Base-by-base conservation (phyloP, 2,888 invertebrate species). In the Clivina fossor region DNA sequence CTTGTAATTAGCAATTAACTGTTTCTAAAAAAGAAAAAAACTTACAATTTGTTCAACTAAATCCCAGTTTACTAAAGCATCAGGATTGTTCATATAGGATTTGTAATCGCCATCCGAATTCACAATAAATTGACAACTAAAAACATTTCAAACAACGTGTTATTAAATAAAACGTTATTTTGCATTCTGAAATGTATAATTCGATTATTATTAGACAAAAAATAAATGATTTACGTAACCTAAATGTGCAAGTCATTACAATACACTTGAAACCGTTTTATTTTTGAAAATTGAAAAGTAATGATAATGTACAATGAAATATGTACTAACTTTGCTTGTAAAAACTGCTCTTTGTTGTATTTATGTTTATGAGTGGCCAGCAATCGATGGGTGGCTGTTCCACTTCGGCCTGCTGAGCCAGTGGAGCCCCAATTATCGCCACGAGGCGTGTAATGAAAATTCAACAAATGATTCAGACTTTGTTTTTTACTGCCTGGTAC, bases 71-170 rank as follows among this genome's bases (percentile, higher is more conserved):
- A 97, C 88, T 49, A 95, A 80, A 43, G 84, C 78, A 77, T 97
- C 96, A 24, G 95, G 93, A 74, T 94, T 88, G 63, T 82, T 79
- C 66, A 86, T 74, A 71, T 92, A 87, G 15, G 83, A 79, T 63
- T 82, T 79, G 71, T 92, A 93, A 73, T 94, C 89, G 47, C 86
- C 88, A 69, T 80, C 82, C 64, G 84, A 81, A 69, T 85, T 86
- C 61, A 97, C 93, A 69, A 97, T 86, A 82, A 97, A 97, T 77
- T 97, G 96, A 74, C 95, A 97, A 77, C 94, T 92, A 56, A 57
- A 62, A 55, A 56, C 44, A 41, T 16, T 49, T 13, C 41, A 19
- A 35, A 58, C n/a, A 58, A 56, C 49, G 11, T n/a, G 8, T 46
- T 41, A 18, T 37, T 18, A n/a, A 33, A 35, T 13, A 46, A 16